These are phyloP conservation scores for Microcebus jonahi DNA, from an alignment of 2,113 vertebrate species.

Conservation along the genomic window DNA sequence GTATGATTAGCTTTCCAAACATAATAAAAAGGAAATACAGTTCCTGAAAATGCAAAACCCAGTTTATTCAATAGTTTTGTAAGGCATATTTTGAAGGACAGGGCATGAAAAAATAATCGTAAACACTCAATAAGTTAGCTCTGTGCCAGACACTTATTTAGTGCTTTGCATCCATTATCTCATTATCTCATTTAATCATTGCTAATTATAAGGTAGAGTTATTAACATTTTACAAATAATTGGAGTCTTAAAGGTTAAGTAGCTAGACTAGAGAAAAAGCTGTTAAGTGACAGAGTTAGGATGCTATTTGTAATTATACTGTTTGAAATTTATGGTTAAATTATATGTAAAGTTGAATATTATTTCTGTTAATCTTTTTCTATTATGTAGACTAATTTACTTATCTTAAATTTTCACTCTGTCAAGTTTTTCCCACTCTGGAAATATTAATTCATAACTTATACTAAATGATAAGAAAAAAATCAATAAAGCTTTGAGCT, in stretches of 20 bases:
- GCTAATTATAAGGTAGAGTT: background rate
- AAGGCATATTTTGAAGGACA: background rate
- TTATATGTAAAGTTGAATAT: background rate
- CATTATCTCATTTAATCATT: background rate
- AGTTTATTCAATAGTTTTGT: background rate
- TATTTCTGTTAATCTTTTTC: background rate
- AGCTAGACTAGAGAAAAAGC: background rate
- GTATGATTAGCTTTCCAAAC: background rate
- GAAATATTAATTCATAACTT: slow-evolving; percentile 23
- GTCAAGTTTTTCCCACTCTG: background rate
- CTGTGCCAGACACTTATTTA: background rate
- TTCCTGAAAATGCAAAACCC: background rate
- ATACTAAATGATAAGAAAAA: background rate
- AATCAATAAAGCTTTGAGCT: slow-evolving; percentile 43
- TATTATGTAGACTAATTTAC: background rate
- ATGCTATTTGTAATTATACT: background rate
- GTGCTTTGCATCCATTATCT: background rate
- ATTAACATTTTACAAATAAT: background rate
- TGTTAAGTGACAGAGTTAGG: background rate
- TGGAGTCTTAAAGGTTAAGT: background rate
- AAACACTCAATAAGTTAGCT: background rate
- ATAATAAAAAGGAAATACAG: background rate
- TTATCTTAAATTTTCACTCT: background rate
- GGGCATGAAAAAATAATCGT: background rate
- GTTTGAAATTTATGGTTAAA: background rate